Evolutionary conservation across 2,797 vertebrate species (phyloP), one percentile per base, ranked within the genome.

Genomic region (Mormyrops attenuatus): DNA sequence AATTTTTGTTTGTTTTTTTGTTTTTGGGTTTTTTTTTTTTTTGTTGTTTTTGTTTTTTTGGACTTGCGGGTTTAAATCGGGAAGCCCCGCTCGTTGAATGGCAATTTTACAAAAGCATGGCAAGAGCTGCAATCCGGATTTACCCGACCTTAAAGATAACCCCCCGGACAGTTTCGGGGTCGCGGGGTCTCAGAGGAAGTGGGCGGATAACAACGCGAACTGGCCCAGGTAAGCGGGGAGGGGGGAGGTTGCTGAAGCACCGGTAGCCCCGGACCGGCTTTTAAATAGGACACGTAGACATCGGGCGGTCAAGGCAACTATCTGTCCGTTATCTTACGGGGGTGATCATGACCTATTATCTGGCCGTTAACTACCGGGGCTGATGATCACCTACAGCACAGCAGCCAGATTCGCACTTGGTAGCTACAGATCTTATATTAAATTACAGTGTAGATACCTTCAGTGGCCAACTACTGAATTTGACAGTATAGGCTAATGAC

Each of bases 31-130:
- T 60, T 60, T 6, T 5, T 60, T 4, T 13, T 3, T 80, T 80
- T 20, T 20, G n/a, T 77, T 77, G 1, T 73, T 73, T 73, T 30
- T 15, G 8, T 41, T 41, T 17, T 20, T 20, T 7, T 84, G 9
- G 63, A 60, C 53, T 52, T 52, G 88, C 85, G 90, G 85, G 86
- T 89, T 90, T 90, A 91, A 90, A 88, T 55, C 55, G 41, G 41
- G 66, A 66, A 85, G 89, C 50, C 85, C 91, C 90, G 93, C 91
- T 90, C 95, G 92, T 96, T 97, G 96, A 96, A 97, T 97, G 96
- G 96, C 96, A 95, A 93, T 96, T 92, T 93, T 96, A 95, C 96
- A 96, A 96, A 97, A 97, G 95, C 93, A 96, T 96, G 95, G 95
- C 90, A 97, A 96, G 93, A 96, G 93, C 95, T 93, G 92, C 92